phyloP scores from a whole-genome alignment of 53 echinoderm and acorn worm genomes.

The Pentamera pediparva region DNA sequence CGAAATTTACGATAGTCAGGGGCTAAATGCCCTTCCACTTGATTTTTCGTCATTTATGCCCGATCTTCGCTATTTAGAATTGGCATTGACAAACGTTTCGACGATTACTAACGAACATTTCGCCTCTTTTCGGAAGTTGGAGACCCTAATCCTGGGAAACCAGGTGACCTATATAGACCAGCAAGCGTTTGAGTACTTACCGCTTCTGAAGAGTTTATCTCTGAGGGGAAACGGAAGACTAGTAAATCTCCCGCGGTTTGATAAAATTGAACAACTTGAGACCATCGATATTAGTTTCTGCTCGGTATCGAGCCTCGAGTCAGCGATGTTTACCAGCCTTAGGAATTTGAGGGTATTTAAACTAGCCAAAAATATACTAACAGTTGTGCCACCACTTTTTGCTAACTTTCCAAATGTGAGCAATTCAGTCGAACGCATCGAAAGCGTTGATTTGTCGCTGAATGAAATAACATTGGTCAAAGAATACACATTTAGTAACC shows the following conservation, averaged over 20 bases:
- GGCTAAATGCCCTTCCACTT: neutral
- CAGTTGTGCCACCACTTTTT: neutral
- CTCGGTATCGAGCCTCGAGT: neutral
- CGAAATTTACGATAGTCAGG: slow-evolving; percentile 9
- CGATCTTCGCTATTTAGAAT: neutral
- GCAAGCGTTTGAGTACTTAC: neutral
- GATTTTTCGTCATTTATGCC: neutral
- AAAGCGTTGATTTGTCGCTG: neutral
- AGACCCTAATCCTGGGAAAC: neutral
- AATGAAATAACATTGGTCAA: neutral
- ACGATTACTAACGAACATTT: neutral
- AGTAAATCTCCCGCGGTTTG: neutral
- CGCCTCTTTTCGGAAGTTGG: neutral
- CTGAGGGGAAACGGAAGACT: neutral
- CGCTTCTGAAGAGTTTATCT: neutral
- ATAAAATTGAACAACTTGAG: neutral
- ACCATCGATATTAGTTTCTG: slow-evolving; percentile 4
- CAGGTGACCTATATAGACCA: neutral
- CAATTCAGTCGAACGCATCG: neutral
- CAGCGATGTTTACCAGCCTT: neutral
- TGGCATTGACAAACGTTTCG: slow-evolving; percentile 4
- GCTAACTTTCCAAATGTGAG: neutral
- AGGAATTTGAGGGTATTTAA: neutral
- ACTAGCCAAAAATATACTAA: neutral
- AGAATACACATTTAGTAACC: slow-evolving; percentile 2